Evolutionary conservation across 2,888 invertebrate genomes (phyloP), one percentile per base, ranked within the genome.

Genomic region (Calameuta pallipes): DNA sequence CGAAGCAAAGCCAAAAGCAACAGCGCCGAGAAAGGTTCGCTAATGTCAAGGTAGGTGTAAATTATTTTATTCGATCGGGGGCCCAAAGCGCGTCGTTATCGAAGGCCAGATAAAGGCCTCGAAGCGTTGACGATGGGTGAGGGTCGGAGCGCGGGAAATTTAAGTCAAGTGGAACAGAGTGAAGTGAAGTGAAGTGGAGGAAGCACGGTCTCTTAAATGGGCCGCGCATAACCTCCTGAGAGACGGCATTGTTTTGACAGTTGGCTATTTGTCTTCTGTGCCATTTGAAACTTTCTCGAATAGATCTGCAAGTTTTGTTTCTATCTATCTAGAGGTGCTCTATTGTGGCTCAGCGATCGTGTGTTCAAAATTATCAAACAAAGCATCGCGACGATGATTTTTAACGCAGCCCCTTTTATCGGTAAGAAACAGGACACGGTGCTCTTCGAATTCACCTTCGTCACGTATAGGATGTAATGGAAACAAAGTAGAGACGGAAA

Each of bases 211-310:
- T 85, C 86, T 87, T 88, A 88, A 89, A 88, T 88, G 88, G 88
- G 81, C 85, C 85, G 88, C 83, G 85, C 80, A 86, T 88, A 89
- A 90, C 86, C 83, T 80, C 83, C 81, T 90, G 89, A 90, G 86
- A 86, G 88, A 90, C 86, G 86, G 86, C 84, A 85, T 84, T 90
- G 89, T 90, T 90, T 90, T 89, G 89, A 90, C 89, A 89, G 87
- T 86, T 84, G 81, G 82, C 83, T 80, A 80, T 83, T 84, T 77
- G 73, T 23, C 15, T 13, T 81, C 79, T 81, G 77, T 80, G 80
- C 78, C 81, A 80, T 83, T 82, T 82, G 75, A 83, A 82, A 80
- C 82, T 84, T 78, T 79, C 41, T 68, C 76, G 31, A 71, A 30
- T 71, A 71, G 23, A 15, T 56, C 41, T 56, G 23, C 41, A 15